Percentiles rank a stretch among this genome's conserved stretches.
Evolutionary conservation across 2,113 vertebrate species (phyloP).

Genomic region (Acrocephalus arundinaceus): DNA sequence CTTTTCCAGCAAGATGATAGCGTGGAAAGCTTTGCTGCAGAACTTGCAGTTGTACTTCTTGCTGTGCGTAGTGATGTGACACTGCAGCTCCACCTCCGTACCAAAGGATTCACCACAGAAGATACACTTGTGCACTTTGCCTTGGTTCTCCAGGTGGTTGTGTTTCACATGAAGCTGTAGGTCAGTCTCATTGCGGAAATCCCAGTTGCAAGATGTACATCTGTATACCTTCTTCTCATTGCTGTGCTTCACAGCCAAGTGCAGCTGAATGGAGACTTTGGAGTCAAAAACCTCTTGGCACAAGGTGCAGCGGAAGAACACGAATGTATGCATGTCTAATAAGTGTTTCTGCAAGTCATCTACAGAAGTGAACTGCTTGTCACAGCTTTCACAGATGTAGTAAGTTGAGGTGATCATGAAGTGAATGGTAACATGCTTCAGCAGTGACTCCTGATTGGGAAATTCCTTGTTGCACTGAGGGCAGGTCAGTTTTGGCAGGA

Average conservation of each 20-base stretch:
- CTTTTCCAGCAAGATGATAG: constrained; percentile 92
- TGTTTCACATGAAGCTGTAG: constrained; percentile 95
- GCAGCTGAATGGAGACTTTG: constrained; percentile 96
- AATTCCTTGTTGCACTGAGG: constrained; percentile 99
- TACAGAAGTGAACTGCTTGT: constrained; percentile 98
- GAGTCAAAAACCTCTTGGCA: constrained; percentile 99
- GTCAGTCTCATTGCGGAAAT: constrained; percentile 95
- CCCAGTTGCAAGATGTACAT: constrained; percentile 97
- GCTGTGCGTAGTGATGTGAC: constrained; percentile 97
- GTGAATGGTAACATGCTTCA: constrained; percentile 97
- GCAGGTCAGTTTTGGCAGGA: constrained; percentile 92
- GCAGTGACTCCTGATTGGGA: constrained; percentile 93
- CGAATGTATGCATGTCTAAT: constrained; percentile 98
- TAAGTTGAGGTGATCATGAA: constrained; percentile 98
- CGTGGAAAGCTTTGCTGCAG: constrained; percentile 98
- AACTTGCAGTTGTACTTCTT: constrained; percentile 99
- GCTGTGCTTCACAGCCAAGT: constrained; percentile 97
- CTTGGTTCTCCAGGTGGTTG: constrained; percentile 95
- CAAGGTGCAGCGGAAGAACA: constrained; percentile 96
- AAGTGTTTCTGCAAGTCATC: constrained; percentile 98
- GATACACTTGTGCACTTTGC: constrained; percentile 92
- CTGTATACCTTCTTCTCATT: constrained; percentile 97
- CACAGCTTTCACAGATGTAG: constrained; percentile 98
- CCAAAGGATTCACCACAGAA: constrained; percentile 98
- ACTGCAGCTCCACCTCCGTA: constrained; percentile 97